Conservation (phyloP, 1,140 invertebrate species). For the Dinoponera quadriceps region DNA sequence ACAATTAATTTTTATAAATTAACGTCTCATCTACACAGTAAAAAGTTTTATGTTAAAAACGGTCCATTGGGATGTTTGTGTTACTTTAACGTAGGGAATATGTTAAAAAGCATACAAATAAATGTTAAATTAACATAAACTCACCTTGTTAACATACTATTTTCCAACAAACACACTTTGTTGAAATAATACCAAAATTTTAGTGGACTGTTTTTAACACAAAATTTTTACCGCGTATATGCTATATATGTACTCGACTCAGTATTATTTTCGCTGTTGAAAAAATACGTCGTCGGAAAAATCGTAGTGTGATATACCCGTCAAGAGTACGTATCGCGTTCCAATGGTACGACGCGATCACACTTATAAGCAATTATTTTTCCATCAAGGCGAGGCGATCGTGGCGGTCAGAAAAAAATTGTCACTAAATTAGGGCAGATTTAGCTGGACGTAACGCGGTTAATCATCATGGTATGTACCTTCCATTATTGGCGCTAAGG, state of each 20-base stretch:
- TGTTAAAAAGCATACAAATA: no score
- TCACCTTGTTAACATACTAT: no score
- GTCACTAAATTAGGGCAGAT: slow-evolving; percentile 54
- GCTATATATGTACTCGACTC: not conserved
- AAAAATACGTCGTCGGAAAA: not conserved
- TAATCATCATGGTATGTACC: slow-evolving; percentile 60
- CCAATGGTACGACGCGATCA: not conserved
- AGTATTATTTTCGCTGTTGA: not conserved
- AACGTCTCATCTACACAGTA: slow-evolving; percentile 15
- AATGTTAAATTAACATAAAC: no score
- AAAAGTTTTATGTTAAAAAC: no score
- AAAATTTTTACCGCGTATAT: no score
- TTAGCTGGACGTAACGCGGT: slow-evolving; percentile 56
- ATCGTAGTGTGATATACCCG: not conserved
- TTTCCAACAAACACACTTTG: no score
- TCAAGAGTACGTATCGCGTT: slow-evolving; percentile 1
- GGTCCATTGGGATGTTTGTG: no score
- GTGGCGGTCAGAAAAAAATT: slow-evolving; percentile 19
- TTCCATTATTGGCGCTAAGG: slow-evolving; percentile 42
- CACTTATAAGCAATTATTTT: slow-evolving; percentile 4
- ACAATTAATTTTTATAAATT: slow-evolving; percentile 59
- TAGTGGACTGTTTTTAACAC: no score
- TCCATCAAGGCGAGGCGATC: slow-evolving; percentile 11
- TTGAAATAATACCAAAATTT: no score
- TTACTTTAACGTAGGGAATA: no score